Base-by-base conservation (phyloP, 2,888 invertebrate genomes). In the Dinocampus coccinellae region DNA sequence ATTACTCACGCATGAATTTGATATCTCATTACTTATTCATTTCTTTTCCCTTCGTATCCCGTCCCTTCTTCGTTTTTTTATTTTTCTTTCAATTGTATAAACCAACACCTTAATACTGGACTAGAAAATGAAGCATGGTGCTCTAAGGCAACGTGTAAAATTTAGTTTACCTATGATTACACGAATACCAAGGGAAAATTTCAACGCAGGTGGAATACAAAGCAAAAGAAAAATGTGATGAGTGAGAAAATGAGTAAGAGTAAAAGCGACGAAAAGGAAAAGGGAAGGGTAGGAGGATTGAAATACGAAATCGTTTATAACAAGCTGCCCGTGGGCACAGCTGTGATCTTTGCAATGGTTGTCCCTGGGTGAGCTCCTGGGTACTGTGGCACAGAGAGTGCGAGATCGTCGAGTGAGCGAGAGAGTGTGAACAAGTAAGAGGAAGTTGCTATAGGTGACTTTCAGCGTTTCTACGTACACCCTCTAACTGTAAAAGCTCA, bases 291-390 rank as follows among this genome's bases (percentile, higher is more conserved):
- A 67, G 52, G 70, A 68, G 69, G 72, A n/a, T n/a, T n/a, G 76
- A 75, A n/a, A 47, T 16, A 16, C 16, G 73, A 74, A 80, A 81
- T 82, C 82, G 82, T 81, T 85, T 81, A 85, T 85, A 85, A 84
- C 84, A 84, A 85, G 81, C 77, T 79, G 82, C 83, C 85, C 79
- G 80, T 80, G 80, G 85, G 82, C 78, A 75, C 29, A 68, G 78
- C 83, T 84, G 79, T 83, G 83, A 86, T 84, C 83, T 84, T 81
- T 76, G 80, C 81, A 80, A 83, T 84, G 83, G 85, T 85, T 82
- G 83, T 84, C 80, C 81, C 79, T 79, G 79, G 76, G 74, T 74
- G 65, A 73, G 75, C 68, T 75, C 68, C 74, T 71, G 70, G 72
- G 72, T 36, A 57, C 16, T 69, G 42, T 29, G 77, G 76, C 71